Evolutionary conservation across 2,888 invertebrate genomes (phyloP).

Genomic region (Andrena haemorrhoa): DNA sequence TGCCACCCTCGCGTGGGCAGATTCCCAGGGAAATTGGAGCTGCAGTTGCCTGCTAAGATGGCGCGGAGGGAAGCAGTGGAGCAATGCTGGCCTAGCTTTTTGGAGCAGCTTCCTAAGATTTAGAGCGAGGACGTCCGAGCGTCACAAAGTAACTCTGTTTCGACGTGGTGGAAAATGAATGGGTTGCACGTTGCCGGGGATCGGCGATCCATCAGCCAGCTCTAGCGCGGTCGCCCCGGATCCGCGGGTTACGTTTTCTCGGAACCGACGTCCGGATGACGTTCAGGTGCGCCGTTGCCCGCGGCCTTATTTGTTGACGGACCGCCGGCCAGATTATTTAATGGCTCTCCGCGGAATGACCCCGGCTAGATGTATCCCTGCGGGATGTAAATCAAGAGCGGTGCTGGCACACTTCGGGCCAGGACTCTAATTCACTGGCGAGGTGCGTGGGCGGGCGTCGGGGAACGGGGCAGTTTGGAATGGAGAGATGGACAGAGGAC

Average conservation of each 20-base stretch:
- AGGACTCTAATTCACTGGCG: not conserved
- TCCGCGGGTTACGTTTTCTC: not conserved
- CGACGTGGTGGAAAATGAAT: constrained; percentile 35
- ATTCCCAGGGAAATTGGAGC: not conserved
- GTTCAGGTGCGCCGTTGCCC: constrained; percentile 20
- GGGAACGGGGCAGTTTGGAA: constrained; percentile 20
- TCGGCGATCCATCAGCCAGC: constrained; percentile 33
- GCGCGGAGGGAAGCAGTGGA: not conserved
- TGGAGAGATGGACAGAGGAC: constrained; percentile 71
- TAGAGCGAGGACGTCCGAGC: constrained; percentile 40
- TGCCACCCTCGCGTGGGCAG: not conserved
- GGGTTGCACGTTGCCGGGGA: constrained; percentile 45
- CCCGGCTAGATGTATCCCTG: constrained; percentile 6
- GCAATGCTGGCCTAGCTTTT: not conserved
- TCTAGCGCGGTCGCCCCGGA: not conserved
- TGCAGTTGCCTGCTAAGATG: not conserved
- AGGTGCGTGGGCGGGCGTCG: not conserved
- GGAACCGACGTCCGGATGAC: constrained; percentile 25
- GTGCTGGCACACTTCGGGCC: not conserved
- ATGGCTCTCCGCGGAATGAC: constrained; percentile 44
- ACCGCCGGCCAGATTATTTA: constrained; percentile 42
- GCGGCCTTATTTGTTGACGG: constrained; percentile 50
- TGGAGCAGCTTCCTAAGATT: not conserved
- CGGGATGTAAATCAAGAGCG: constrained; percentile 27
- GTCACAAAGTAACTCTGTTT: constrained; percentile 24